phyloP scores from a whole-genome alignment of 2,113 vertebrate species.

The Zeus faber region DNA sequence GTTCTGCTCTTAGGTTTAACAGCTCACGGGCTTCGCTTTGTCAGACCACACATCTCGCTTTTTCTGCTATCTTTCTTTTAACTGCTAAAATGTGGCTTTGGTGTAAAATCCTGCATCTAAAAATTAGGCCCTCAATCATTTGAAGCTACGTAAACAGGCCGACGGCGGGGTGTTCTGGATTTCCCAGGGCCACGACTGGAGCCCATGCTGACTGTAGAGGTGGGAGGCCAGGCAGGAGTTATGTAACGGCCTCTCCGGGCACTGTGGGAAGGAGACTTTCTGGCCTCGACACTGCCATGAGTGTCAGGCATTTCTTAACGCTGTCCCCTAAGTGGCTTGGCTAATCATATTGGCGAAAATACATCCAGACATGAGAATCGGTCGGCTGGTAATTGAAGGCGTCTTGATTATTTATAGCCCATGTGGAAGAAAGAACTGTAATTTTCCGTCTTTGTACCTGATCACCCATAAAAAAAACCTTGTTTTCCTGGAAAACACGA shows the following conservation, averaged over 20 bases:
- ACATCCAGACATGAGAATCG: too few species aligned
- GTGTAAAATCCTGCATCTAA: background rate
- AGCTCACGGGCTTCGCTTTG: background rate
- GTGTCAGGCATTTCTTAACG: constrained; percentile 39
- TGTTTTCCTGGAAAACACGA: too few species aligned
- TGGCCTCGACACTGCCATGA: constrained; percentile 26
- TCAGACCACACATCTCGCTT: too few species aligned
- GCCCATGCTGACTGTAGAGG: constrained; percentile 18
- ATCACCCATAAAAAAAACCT: background rate
- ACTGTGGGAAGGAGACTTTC: constrained; percentile 56
- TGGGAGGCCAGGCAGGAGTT: constrained; percentile 52
- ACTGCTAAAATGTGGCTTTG: background rate
- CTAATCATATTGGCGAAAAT: too few species aligned
- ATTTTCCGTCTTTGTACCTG: background rate
- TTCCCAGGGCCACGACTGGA: constrained; percentile 64
- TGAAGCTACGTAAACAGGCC: constrained; percentile 11
- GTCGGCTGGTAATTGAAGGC: too few species aligned
- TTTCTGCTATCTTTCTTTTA: too few species aligned
- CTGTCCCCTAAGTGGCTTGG: constrained; percentile 17
- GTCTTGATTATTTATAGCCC: background rate
- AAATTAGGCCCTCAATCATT: constrained; percentile 7
- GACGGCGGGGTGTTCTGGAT: constrained; percentile 13
- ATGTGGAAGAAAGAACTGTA: background rate
- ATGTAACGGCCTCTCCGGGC: constrained; percentile 36
- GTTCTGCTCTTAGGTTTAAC: background rate